Conservation (phyloP, 2,113 vertebrate genomes). For the Picathartes gymnocephalus region DNA sequence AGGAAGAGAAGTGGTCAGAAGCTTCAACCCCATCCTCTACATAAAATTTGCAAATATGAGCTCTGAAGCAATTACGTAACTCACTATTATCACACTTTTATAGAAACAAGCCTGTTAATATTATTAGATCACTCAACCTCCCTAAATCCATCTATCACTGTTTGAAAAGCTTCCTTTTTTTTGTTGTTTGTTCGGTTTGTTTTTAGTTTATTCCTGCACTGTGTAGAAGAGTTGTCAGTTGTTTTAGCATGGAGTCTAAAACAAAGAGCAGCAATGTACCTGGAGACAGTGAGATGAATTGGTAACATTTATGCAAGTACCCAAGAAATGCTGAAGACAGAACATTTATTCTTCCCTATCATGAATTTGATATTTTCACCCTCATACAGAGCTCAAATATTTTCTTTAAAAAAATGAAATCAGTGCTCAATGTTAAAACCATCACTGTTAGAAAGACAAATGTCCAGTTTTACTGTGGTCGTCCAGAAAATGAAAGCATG, state of each 20-base stretch:
- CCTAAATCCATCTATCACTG: background rate
- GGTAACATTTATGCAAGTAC: background rate
- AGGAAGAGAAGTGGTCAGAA: background rate
- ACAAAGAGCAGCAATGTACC: background rate
- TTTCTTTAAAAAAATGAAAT: background rate
- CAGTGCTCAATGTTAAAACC: background rate
- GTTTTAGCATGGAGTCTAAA: background rate
- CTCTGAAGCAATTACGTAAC: background rate
- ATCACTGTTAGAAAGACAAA: background rate
- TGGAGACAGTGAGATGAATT: background rate
- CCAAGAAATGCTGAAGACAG: background rate
- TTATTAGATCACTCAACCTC: background rate
- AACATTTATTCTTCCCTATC: background rate
- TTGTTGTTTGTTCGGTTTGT: too few species aligned
- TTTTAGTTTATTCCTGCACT: too few species aligned
- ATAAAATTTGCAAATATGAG: background rate
- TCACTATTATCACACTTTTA: background rate
- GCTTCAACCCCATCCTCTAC: background rate
- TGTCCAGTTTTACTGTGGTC: rapidly evolving
- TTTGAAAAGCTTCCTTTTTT: background rate
- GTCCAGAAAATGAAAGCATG: background rate
- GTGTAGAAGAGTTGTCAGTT: background rate
- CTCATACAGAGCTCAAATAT: rapidly evolving
- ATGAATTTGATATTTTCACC: background rate
- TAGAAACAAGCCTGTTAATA: background rate